Conservation (phyloP, 92 coral and sea anemone species). For the Siderastrea radians region DNA sequence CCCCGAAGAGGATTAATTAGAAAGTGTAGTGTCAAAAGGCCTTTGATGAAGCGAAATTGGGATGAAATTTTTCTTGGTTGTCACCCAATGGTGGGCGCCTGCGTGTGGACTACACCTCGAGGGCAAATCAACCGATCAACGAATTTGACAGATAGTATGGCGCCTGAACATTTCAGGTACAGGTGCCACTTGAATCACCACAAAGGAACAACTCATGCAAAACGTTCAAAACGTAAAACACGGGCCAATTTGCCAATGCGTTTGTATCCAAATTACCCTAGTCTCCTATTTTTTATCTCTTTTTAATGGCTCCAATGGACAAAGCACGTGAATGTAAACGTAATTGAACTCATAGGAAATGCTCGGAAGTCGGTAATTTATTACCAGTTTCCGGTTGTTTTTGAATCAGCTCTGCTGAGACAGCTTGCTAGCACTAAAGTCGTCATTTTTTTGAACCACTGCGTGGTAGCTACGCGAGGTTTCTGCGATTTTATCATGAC, state of each 20-base stretch:
- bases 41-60: constrained; percentile 34
- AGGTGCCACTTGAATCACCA: constrained; percentile 37
- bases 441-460: background rate
- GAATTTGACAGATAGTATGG: constrained; percentile 36
- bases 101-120: constrained; percentile 11
- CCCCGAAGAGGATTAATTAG: constrained; percentile 24
- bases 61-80: constrained; percentile 17
- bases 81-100: constrained; percentile 13
- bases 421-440: background rate
- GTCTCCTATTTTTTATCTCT: constrained; percentile 17
- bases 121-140: constrained; percentile 50
- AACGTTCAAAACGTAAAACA: constrained; percentile 29
- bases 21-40: background rate
- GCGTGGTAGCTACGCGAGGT: background rate
- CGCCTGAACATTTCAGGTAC: constrained; percentile 38
- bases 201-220: constrained; percentile 54
- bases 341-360: constrained; percentile 29
- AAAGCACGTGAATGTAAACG: constrained; percentile 5
- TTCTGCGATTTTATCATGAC: constrained; percentile 3
- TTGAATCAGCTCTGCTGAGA: background rate
- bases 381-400: constrained; percentile 54
- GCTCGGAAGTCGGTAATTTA: constrained; percentile 54
- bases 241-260: constrained; percentile 14
- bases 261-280: constrained; percentile 35
- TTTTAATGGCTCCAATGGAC: constrained; percentile 22